Conservation (phyloP, 1,140 invertebrate genomes). For the Solen grandis region DNA sequence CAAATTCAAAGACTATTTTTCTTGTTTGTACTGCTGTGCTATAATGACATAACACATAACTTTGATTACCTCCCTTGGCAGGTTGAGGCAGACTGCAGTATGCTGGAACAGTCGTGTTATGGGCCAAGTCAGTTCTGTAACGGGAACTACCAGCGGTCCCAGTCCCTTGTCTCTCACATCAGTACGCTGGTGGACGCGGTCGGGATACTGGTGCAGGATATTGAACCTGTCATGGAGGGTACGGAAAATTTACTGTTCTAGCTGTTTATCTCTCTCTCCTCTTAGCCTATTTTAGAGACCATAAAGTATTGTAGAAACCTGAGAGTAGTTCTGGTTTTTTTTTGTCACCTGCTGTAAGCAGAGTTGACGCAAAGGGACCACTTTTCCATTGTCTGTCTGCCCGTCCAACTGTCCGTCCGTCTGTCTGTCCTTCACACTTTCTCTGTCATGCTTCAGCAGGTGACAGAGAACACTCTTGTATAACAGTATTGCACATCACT, state of each 20-base stretch:
- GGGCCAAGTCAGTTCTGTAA: slow-evolving; percentile 47
- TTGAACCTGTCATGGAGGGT: slow-evolving; percentile 66
- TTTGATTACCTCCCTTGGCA: no score
- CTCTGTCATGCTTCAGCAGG: no score
- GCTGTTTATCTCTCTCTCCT: not conserved
- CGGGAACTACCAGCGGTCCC: slow-evolving; percentile 59
- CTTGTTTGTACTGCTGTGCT: no score
- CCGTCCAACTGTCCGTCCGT: no score
- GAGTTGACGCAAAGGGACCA: no score
- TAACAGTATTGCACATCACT: not conserved
- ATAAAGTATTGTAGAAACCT: no score
- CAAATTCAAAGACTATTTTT: no score
- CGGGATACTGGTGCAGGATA: slow-evolving; percentile 59
- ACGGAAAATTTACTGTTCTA: not conserved
- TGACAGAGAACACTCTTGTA: not conserved
- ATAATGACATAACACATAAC: no score
- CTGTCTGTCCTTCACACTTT: no score
- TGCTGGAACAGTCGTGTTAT: slow-evolving; percentile 56
- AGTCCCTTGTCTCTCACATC: slow-evolving; percentile 64
- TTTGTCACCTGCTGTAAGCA: no score
- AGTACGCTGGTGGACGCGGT: slow-evolving; percentile 65
- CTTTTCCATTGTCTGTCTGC: not conserved
- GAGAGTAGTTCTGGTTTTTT: no score
- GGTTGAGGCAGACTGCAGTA: slow-evolving; percentile 66
- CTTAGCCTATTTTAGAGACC: not conserved